Evolutionary conservation across 1,140 invertebrate genomes (phyloP), one percentile per base, ranked within the genome.

Genomic region (Andrena cerasifolii): DNA sequence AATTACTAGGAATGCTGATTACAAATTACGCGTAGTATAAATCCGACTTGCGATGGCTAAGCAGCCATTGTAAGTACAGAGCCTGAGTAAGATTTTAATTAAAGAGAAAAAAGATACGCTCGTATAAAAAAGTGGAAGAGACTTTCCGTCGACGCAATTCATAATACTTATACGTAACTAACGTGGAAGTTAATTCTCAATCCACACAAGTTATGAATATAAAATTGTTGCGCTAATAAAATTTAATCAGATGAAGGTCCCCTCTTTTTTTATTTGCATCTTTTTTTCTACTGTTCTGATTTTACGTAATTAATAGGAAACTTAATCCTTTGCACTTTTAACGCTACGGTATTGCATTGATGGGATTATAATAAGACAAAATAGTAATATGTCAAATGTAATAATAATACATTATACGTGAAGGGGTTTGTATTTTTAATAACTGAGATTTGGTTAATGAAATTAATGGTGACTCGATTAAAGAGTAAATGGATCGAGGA

Each of bases 231-330:
- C n/a, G n/a, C n/a, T n/a, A n/a, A n/a, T n/a, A n/a, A n/a, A n/a
- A n/a, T n/a, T n/a, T n/a, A n/a, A n/a, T n/a, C n/a, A n/a, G n/a
- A n/a, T n/a, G n/a, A n/a, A n/a, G n/a, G n/a, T n/a, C n/a, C 21
- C 10, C 51, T 24, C 21, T 6, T 31, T 33, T 56, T 33, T 16
- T 26, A 2, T n/a, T 56, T 33, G 4, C 43, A 16, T 12, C 36
- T 3, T 49, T 49, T 45, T 24, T 2, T n/a, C 3, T 56, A 28
- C 36, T 16, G 24, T 53, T 40, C 58, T 53, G 16, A 5, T 1
- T 47, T 61, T 49, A 26, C n/a, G n/a, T n/a, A n/a, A n/a, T n/a
- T n/a, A 61, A 3, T 61, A 28, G 16, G 26, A 51, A 73, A 51
- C 33, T 40, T 5, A 26, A 21, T 5, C 28, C 43, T 51, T 43